phyloP scores from a whole-genome alignment of 92 coral and sea anemone genomes.

The Palythoa heliodiscus region DNA sequence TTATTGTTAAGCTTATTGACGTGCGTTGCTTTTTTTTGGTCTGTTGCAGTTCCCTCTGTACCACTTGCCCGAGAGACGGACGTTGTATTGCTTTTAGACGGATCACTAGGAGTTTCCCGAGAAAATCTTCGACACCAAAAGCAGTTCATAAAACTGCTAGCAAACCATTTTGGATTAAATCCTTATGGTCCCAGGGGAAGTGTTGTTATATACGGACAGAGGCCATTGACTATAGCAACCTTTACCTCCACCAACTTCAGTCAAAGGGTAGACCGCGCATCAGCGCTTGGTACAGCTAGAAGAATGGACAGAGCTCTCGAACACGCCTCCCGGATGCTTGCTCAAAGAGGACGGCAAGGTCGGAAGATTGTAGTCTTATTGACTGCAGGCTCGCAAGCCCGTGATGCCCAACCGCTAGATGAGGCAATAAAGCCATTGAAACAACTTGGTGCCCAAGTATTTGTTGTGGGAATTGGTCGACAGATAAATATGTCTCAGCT shows the following conservation, averaged over 20 bases:
- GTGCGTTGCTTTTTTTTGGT: not conserved
- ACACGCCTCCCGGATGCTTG: slow-evolving; percentile 50
- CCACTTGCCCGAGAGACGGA: slow-evolving; percentile 27
- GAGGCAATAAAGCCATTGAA: slow-evolving; percentile 23
- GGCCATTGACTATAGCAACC: slow-evolving; percentile 24
- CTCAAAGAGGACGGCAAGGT: slow-evolving; percentile 49
- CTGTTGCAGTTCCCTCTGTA: slow-evolving; percentile 3
- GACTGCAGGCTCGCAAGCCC: slow-evolving; percentile 46
- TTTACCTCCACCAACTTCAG: not conserved
- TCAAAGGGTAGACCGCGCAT: slow-evolving; percentile 35
- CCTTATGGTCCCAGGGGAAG: slow-evolving; percentile 37
- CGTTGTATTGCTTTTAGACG: slow-evolving; percentile 20
- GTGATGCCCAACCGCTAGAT: not conserved
- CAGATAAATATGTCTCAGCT: not conserved
- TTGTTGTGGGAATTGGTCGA: slow-evolving; percentile 28
- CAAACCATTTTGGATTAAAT: slow-evolving; percentile 3
- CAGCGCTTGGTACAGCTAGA: slow-evolving; percentile 46
- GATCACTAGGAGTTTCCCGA: slow-evolving; percentile 13
- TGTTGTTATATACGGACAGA: slow-evolving; percentile 9
- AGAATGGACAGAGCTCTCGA: slow-evolving; percentile 55
- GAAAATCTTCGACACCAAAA: slow-evolving; percentile 1
- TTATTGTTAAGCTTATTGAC: too few relatives aligned
- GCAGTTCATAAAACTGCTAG: slow-evolving; percentile 10
- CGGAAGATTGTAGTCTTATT: slow-evolving; percentile 54
- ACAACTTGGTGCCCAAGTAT: slow-evolving; percentile 7